phyloP scores from a whole-genome alignment of 1,140 invertebrate species.

The Caenorhabditis tropicalis region DNA sequence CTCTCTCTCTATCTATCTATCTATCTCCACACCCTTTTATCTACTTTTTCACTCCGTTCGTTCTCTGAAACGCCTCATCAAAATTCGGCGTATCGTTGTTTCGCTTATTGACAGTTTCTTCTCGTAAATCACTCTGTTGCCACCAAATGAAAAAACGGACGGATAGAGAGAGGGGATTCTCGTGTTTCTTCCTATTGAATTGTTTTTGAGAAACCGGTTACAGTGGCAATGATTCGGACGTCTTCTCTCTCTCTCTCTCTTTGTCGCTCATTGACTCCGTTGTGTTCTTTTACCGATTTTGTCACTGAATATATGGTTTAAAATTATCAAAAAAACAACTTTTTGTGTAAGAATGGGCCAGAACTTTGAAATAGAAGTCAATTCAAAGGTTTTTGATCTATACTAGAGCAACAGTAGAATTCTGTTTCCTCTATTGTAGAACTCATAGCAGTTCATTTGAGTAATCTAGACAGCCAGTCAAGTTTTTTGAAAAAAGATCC shows the following conservation, averaged over 20 bases:
- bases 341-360: neutral
- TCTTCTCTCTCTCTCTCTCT: neutral
- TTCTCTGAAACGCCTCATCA: constrained; percentile 25
- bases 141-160: constrained; percentile 8
- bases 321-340: neutral
- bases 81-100: neutral
- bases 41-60: neutral
- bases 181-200: constrained; percentile 29
- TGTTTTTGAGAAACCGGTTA: constrained; percentile 24
- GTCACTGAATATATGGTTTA: too few relatives aligned
- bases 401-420: too few relatives aligned
- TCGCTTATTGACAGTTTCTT: neutral
- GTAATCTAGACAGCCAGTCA: too few relatives aligned
- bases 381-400: too few relatives aligned
- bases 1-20: too few relatives aligned
- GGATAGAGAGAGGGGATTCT: neutral
- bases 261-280: neutral
- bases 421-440: too few relatives aligned
- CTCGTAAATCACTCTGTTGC: constrained; percentile 11
- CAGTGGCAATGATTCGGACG: neutral
- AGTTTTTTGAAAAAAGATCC: too few relatives aligned
- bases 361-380: too few relatives aligned
- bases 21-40: neutral
- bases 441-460: too few relatives aligned
- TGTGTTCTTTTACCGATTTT: neutral